These are phyloP conservation scores for Stylophora pistillata DNA, from an alignment of 64 coral and sea anemone genomes.

Conservation along the genomic window DNA sequence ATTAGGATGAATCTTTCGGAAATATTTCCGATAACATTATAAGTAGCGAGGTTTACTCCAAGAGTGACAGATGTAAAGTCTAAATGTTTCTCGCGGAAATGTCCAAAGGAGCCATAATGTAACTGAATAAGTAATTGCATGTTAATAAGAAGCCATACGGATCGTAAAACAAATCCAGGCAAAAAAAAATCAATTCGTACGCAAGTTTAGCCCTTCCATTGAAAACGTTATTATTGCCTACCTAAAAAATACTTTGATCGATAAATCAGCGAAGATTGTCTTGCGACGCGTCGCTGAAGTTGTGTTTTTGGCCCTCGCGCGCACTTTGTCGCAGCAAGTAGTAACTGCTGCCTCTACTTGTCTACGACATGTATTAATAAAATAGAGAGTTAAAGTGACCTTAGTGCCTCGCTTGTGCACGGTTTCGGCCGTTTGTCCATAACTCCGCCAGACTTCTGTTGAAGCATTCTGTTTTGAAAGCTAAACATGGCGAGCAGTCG, in stretches of 20 bases:
- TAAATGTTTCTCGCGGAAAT: conserved; percentile 6
- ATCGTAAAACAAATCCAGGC: not conserved
- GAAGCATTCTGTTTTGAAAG: conserved; percentile 6
- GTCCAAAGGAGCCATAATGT: conserved; percentile 20
- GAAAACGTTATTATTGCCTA: not conserved
- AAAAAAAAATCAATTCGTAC: too few relatives aligned
- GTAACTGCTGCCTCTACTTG: conserved; percentile 4
- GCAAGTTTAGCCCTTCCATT: not conserved
- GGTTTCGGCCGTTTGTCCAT: not conserved
- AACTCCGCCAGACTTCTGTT: not conserved
- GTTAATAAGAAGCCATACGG: not conserved
- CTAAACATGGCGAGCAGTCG: not conserved
- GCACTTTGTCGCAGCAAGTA: not conserved
- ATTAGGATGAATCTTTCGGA: not conserved
- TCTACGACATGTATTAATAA: conserved; percentile 28
- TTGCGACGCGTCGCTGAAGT: too few relatives aligned
- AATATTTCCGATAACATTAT: conserved; percentile 6
- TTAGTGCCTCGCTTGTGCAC: conserved; percentile 22
- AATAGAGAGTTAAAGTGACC: conserved; percentile 31
- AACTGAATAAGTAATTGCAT: conserved; percentile 47
- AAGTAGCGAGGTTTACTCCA: not conserved
- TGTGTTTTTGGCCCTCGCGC: not conserved
- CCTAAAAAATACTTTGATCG: not conserved
- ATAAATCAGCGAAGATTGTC: not conserved
- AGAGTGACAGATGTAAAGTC: conserved; percentile 13